Percentiles rank a stretch among this genome's conserved stretches.
Evolutionary conservation across 2,888 invertebrate genomes (phyloP).

Genomic region (Ophion slaviceki): DNA sequence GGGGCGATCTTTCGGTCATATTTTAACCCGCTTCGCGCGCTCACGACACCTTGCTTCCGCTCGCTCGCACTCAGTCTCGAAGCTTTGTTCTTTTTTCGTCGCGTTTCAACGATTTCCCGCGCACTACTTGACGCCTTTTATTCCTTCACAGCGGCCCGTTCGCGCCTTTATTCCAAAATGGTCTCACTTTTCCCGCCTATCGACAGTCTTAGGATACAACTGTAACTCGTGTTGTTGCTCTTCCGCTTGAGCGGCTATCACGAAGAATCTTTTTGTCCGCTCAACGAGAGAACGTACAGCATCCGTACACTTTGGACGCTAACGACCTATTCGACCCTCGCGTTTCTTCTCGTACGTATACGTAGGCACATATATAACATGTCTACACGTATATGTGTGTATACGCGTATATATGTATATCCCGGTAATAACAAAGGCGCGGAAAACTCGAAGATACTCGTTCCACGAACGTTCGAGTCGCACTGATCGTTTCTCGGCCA

Average conservation of each 20-base stretch:
- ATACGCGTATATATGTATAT: constrained; percentile 1
- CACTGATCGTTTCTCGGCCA: constrained; percentile 67
- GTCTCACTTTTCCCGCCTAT: background rate
- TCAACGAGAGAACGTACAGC: constrained; percentile 10
- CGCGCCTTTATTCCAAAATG: constrained; percentile 40
- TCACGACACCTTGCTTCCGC: constrained; percentile 4
- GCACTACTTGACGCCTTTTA: constrained; percentile 3
- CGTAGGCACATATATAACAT: background rate
- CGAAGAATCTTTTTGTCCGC: constrained; percentile 1
- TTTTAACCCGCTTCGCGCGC: constrained; percentile 25
- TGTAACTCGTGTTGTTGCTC: background rate
- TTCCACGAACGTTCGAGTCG: constrained; percentile 66
- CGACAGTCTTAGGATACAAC: background rate
- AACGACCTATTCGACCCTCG: constrained; percentile 12
- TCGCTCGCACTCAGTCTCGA: background rate
- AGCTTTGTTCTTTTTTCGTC: background rate
- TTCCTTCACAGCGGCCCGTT: background rate
- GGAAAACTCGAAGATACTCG: constrained; percentile 49
- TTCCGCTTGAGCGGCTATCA: background rate
- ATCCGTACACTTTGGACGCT: constrained; percentile 5
- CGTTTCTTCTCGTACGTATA: constrained; percentile 12
- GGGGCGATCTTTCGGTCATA: constrained; percentile 33
- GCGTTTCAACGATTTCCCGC: background rate
- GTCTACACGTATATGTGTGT: constrained; percentile 1
- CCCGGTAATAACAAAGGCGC: constrained; percentile 12